phyloP scores from a whole-genome alignment of 2,888 invertebrate genomes.

The Lithophane socia region DNA sequence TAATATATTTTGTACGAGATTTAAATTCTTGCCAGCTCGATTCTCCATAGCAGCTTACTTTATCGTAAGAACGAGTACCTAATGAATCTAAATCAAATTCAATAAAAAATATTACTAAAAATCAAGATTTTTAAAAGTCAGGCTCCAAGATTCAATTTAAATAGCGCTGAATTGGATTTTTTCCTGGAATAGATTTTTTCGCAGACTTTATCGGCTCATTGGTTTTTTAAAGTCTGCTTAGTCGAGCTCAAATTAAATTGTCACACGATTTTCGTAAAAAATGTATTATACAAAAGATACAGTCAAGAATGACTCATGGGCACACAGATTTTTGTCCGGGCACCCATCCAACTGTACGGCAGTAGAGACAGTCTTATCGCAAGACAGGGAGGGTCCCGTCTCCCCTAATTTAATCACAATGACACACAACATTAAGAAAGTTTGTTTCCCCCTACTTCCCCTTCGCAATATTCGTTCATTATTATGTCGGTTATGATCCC shows the following conservation, averaged over 20 bases:
- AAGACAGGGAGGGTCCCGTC: conserved; percentile 20
- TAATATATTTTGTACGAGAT: background rate
- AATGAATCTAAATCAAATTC: conserved; percentile 3
- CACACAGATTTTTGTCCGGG: conserved; percentile 10
- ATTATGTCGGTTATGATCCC: conserved; percentile 43
- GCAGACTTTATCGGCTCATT: conserved; percentile 15
- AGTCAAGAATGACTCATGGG: background rate
- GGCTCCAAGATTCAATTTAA: conserved; percentile 14
- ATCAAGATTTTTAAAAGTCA: background rate
- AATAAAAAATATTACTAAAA: background rate
- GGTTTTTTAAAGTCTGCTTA: background rate
- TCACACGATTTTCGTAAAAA: background rate
- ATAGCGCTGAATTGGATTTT: conserved; percentile 24
- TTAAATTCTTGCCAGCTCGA: background rate
- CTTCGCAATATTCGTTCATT: conserved; percentile 32
- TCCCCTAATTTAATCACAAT: conserved; percentile 55
- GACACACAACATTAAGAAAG: conserved; percentile 52
- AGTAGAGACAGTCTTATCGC: conserved; percentile 26
- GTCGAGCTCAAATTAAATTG: conserved; percentile 20
- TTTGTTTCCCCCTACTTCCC: conserved; percentile 25
- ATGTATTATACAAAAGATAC: background rate
- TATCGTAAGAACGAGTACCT: background rate
- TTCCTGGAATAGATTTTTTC: background rate
- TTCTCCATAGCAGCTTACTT: background rate
- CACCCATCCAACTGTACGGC: conserved; percentile 38